These are phyloP conservation scores for Pammene aurita DNA, from an alignment of 2,888 invertebrate genomes.

Conservation along the genomic window DNA sequence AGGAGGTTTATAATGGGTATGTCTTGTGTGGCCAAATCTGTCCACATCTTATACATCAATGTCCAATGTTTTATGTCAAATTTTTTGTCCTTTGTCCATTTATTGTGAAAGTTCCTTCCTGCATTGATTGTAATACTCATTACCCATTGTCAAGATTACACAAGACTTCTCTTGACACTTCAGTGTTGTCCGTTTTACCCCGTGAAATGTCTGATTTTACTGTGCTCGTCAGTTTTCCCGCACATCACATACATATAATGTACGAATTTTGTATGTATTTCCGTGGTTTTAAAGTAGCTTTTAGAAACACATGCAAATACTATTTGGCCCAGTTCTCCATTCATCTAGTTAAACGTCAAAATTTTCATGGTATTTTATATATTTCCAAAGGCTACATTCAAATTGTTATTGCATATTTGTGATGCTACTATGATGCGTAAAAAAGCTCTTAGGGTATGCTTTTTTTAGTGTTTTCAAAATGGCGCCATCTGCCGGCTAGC, in stretches of 20 bases:
- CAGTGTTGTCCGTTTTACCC: conserved; percentile 2
- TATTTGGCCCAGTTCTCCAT: conserved; percentile 12
- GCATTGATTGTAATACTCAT: neutral
- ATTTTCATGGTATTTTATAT: conserved; percentile 2
- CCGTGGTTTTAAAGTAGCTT: conserved; percentile 27
- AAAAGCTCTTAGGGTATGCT: neutral
- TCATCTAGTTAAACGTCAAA: neutral
- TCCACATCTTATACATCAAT: neutral
- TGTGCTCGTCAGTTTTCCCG: conserved; percentile 13
- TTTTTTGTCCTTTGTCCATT: neutral
- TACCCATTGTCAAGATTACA: conserved; percentile 24
- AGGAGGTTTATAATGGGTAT: conserved; percentile 72
- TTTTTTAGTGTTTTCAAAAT: conserved; percentile 4
- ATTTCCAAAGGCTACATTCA: conserved; percentile 26
- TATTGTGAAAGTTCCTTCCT: neutral
- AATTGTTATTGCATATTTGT: neutral
- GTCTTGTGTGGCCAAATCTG: conserved; percentile 50
- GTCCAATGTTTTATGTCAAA: neutral
- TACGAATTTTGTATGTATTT: neutral
- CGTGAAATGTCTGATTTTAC: conserved; percentile 6
- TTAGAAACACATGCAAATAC: conserved; percentile 7
- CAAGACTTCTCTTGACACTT: conserved; percentile 33
- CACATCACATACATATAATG: neutral
- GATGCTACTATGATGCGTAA: neutral
- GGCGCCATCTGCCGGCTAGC: conserved; percentile 27